Base-by-base conservation (phyloP, 2,797 vertebrate species). In the Hemitrygon akajei region DNA sequence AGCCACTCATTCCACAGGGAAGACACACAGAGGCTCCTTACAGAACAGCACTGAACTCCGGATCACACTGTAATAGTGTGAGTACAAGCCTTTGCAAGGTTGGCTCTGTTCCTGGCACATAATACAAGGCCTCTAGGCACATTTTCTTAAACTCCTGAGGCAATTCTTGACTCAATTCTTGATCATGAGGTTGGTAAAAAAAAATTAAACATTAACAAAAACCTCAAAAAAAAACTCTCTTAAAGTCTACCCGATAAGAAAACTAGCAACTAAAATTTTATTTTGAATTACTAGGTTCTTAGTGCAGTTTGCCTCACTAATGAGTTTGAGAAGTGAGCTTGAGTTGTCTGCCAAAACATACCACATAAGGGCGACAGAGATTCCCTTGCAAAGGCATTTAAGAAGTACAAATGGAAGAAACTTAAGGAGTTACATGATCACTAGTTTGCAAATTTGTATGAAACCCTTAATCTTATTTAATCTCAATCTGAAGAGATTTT, bases 291-390 rank as follows among this genome's bases (percentile, higher is more conserved):
- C 2, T 6, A n/a, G 12, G 60, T 69, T n/a, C 2, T 34, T 69
- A 37, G 14, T 87, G 60, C 84, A n/a, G 56, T 4, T 87, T n/a
- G 30, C 30, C 84, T 63, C n/a, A 86, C 34, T 87, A 34, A 87
- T 12, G 16, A 34, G 0, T 16, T 3, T 56, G 11, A 58, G n/a
- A 34, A 86, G 27, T 18, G 7, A 86, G 56, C 82, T 60, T 63
- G 27, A 60, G 14, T 69, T 22, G 63, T 20, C 86, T 69, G n/a
- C 63, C 66, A 11, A 89, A 37, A 37, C 16, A 66, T 3, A 40
- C 86, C 86, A 89, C 86, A 69, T 66, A 63, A 69, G 86, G 86
- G 86, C 86, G 47, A 69, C 60, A 25, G 86, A 89, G 60, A 37
- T 20, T 69, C 16, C 69, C 69, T 69, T 89, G n/a, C 58, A 87